Base-by-base conservation (phyloP, 92 coral and sea anemone species). In the Parazoanthus atlanticus region DNA sequence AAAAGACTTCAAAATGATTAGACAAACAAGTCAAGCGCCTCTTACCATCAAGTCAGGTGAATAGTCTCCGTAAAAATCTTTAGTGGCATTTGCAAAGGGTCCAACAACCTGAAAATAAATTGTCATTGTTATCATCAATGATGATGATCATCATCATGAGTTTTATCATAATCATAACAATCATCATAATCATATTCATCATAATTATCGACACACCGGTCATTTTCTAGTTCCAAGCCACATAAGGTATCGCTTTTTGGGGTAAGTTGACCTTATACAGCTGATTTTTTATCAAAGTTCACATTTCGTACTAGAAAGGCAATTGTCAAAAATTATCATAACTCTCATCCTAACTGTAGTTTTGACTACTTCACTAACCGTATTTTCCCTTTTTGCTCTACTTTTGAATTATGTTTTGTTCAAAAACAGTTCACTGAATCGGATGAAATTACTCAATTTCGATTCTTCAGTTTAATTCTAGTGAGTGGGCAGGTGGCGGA, bases 41-140 rank as follows among this genome's bases (percentile, higher is more conserved):
- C 92, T 79, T 85, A 86, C 92, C 92, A 86, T 90, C 34, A 70
- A 19, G 21, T 79, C 80, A 5, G 92, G 92, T 54, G 92, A 85
- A 58, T 90, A 90, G 41, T 90, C 86, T 25, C 92, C 92, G 33
- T 66, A 90, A 47, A 90, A 78, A 36, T 58, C 89, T 33, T 67
- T 70, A 67, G 84, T 90, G 33, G 82, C 79, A 72, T 90, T 90
- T 5, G 89, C 92, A 67, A 85, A 85, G 36, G 92, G 92, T 26
- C 92, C 92, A 43, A 90, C 89, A 56, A 90, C 77, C 92, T 90
- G 43, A 77, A 77, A 75, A 75, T 36, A 16, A 36, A 61, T 61
- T 61, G 9, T 5, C 69, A 61, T 61, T 25, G 16, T 61, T 25
- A 56, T 13, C 11, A 56, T 56, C 65, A 56, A 56, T 56, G 1